These are phyloP conservation scores for Pachycephala philippinensis DNA, from an alignment of 2,113 vertebrate species.

Conservation along the genomic window DNA sequence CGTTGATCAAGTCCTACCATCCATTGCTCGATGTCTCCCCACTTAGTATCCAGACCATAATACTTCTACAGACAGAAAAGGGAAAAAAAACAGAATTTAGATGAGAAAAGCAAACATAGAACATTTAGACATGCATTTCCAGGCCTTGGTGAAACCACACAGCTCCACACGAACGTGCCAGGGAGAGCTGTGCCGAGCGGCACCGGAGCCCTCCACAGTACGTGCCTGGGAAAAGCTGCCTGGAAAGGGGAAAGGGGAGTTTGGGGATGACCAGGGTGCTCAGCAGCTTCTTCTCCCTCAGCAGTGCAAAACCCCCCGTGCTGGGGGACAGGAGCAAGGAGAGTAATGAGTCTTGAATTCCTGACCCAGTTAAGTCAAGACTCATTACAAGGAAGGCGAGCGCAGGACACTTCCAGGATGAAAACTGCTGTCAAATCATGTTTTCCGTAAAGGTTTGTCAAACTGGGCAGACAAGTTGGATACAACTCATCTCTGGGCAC, in stretches of 20 bases:
- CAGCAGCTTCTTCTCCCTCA: background rate
- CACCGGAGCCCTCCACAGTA: fast-evolving
- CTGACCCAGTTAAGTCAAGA: constrained; percentile 53
- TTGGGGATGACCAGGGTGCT: background rate
- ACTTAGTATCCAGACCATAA: constrained; percentile 90
- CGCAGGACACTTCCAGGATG: background rate
- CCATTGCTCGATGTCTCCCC: constrained; percentile 98
- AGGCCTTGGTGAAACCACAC: background rate
- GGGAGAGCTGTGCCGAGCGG: fast-evolving
- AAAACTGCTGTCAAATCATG: constrained; percentile 30
- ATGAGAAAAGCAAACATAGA: background rate
- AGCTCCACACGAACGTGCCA: background rate
- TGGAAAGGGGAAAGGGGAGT: background rate
- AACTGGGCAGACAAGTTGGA: background rate
- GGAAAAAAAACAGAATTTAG: constrained; percentile 48
- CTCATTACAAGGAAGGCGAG: background rate
- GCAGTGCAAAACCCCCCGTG: background rate
- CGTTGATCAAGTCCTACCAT: constrained; percentile 83
- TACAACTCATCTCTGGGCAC: background rate
- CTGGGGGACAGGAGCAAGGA: background rate
- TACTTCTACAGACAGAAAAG: constrained; percentile 85
- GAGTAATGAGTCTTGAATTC: background rate
- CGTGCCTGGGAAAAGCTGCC: background rate
- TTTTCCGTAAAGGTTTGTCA: background rate
- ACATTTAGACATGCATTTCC: background rate